Base-by-base conservation (phyloP, 2,797 vertebrate species). In the Sebastes itinus region DNA sequence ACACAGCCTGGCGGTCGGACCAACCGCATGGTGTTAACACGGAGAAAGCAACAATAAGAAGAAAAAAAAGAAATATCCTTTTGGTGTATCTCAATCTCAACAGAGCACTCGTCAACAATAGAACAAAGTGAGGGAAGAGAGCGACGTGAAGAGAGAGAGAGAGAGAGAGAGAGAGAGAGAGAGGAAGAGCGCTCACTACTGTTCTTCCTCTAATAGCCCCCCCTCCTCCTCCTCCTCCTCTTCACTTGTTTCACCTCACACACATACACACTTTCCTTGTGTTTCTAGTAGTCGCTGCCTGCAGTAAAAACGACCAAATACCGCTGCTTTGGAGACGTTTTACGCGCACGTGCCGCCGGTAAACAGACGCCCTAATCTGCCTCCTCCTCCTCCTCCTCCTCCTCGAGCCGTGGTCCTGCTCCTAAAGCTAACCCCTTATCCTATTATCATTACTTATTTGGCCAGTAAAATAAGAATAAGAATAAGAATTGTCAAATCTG, bases 281-380 rank as follows among this genome's bases (percentile, higher is more conserved):
- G 88, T 84, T 92, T 88, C 89, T 90, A 87, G 90, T 92, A 89
- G 89, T 85, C 88, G 78, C 83, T 77, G 85, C 94, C 94, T 93
- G 95, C 95, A 93, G 95, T 94, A 92, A 93, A 94, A 94, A 64
- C 87, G 92, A 86, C 91, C 91, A 52, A 93, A 92, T 70, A 82
- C 86, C 87, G 80, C 87, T 82, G 91, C 85, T 59, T 59, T 77
- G 92, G 87, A 92, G 91, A 86, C 91, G 92, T 84, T 85, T 92
- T 86, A 38, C 35, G 94, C 89, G 90, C 95, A 95, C 95, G 95
- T 95, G 95, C 93, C 90, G 93, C 95, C 93, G 93, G 94, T 95
- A 96, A 96, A 96, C 94, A 95, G 90, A 94, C 94, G 92, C 93
- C 91, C 92, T 87, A 86, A 20, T 52, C 92, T 94, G 84, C 83